Percentiles rank a stretch among this genome's conserved stretches.
phyloP scores from a whole-genome alignment of 2,797 vertebrate species.

The Enoplosus armatus region DNA sequence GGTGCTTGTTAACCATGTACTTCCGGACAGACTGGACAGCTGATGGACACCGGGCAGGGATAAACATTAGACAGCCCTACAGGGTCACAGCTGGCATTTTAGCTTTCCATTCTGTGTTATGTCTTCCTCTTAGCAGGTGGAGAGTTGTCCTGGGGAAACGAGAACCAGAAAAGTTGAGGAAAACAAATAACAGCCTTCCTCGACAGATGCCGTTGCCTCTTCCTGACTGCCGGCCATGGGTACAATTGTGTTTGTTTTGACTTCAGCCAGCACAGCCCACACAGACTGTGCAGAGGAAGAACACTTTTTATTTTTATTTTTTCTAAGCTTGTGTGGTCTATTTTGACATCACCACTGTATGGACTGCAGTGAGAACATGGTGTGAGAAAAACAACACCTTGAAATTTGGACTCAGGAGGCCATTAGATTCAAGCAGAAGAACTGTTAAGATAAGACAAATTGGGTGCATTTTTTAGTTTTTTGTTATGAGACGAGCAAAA shows the following conservation, averaged over 20 bases:
- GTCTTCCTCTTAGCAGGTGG: slow-evolving; percentile 51
- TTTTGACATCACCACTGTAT: slow-evolving; percentile 56
- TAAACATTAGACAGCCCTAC: slow-evolving; percentile 34
- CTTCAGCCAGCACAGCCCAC: slow-evolving; percentile 68
- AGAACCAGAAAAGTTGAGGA: slow-evolving; percentile 60
- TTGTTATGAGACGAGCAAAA: not conserved
- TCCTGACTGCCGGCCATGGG: slow-evolving; percentile 64
- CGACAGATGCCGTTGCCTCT: slow-evolving; percentile 67
- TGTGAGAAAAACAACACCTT: slow-evolving; percentile 45
- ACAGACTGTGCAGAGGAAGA: slow-evolving; percentile 55
- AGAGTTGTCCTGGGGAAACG: slow-evolving; percentile 50
- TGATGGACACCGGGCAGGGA: slow-evolving; percentile 53
- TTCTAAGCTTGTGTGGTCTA: slow-evolving; percentile 28
- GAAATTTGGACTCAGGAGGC: slow-evolving; percentile 1
- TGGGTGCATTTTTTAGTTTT: not conserved
- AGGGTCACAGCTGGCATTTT: slow-evolving; percentile 58
- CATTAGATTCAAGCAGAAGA: slow-evolving; percentile 16
- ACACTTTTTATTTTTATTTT: slow-evolving; percentile 13
- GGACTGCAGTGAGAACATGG: slow-evolving; percentile 22
- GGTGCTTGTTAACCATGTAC: slow-evolving; percentile 65
- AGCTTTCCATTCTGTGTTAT: slow-evolving; percentile 40
- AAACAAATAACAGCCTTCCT: slow-evolving; percentile 73
- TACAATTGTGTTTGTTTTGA: slow-evolving; percentile 74
- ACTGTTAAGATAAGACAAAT: not conserved
- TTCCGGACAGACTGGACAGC: slow-evolving; percentile 44